A percentile compares a stretch with the other conserved stretches of the same genome.
These are phyloP conservation scores for Pelodytes ibericus DNA, from an alignment of 2,797 vertebrate genomes.

Conservation along the genomic window DNA sequence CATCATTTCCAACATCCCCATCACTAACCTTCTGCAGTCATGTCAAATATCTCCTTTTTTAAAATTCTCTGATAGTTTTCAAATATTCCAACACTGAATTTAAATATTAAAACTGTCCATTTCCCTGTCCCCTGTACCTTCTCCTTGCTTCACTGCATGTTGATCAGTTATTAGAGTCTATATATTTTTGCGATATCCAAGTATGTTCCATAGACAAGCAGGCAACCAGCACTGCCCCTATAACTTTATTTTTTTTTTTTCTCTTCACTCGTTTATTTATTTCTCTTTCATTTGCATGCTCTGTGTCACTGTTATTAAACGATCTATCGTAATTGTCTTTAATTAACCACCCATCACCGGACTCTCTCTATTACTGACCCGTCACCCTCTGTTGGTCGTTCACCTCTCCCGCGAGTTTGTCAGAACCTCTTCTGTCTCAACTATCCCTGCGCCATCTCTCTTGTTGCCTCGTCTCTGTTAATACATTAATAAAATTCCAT, in stretches of 20 bases:
- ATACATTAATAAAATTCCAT: conserved; percentile 57
- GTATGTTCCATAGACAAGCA: conserved; percentile 96
- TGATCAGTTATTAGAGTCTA: conserved; percentile 57
- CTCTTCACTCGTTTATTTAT: background rate
- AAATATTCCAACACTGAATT: background rate
- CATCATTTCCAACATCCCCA: conserved; percentile 51
- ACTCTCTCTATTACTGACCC: conserved; percentile 62
- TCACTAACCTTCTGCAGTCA: conserved; percentile 50
- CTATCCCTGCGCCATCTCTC: background rate
- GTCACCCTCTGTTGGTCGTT: background rate
- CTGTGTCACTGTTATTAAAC: conserved; percentile 45
- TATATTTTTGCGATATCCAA: conserved; percentile 67
- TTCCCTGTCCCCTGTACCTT: conserved; percentile 33
- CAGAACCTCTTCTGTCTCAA: conserved; percentile 17
- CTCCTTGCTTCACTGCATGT: conserved; percentile 61
- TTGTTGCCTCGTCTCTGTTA: conserved; percentile 49
- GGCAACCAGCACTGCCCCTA: conserved; percentile 95
- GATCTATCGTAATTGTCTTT: conserved; percentile 25
- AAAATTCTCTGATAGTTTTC: conserved; percentile 53
- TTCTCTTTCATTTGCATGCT: conserved; percentile 64
- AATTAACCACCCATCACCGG: conserved; percentile 73
- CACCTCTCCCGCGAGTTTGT: conserved; percentile 34
- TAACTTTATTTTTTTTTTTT: conserved; percentile 61
- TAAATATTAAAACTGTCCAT: conserved; percentile 39
- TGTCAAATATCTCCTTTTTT: conserved; percentile 35